These are phyloP conservation scores for Lycaena phlaeas DNA, from an alignment of 2,888 invertebrate species.

Conservation along the genomic window DNA sequence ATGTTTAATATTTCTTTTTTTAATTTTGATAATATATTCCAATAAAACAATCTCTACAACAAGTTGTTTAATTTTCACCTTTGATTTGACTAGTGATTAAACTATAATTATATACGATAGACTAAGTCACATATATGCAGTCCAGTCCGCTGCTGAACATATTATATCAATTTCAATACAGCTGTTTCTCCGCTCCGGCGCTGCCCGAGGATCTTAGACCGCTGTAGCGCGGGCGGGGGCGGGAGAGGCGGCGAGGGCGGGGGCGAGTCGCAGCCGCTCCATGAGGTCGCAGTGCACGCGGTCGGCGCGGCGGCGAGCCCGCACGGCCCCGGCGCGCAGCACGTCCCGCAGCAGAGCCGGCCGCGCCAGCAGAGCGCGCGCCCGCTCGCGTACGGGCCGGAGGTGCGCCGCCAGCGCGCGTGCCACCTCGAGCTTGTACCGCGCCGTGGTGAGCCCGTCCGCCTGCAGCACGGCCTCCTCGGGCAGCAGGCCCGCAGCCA, in stretches of 20 bases:
- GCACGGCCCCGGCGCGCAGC: slow-evolving; percentile 76
- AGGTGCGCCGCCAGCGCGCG: slow-evolving; percentile 66
- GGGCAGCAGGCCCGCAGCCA: slow-evolving; percentile 76
- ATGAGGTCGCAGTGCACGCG: slow-evolving; percentile 35
- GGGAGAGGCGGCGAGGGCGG: slow-evolving; percentile 12
- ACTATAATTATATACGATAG: no score
- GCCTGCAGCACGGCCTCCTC: slow-evolving; percentile 80
- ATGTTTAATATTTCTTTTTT: no score
- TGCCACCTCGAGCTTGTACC: slow-evolving; percentile 57
- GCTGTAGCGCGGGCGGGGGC: no score
- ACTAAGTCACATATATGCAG: no score
- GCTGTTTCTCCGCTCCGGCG: no score
- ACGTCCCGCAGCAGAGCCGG: slow-evolving; percentile 67
- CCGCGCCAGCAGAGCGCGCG: slow-evolving; percentile 74
- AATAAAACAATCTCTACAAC: no score
- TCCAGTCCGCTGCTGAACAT: no score
- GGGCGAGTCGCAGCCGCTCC: slow-evolving; percentile 42
- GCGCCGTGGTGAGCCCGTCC: slow-evolving; percentile 79
- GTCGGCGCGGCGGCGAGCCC: slow-evolving; percentile 76
- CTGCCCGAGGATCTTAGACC: no score
- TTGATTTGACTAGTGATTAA: no score
- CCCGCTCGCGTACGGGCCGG: slow-evolving; percentile 75
- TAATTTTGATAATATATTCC: no score
- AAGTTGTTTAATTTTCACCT: no score
- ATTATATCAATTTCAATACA: no score